A percentile compares a stretch with the other conserved stretches of the same genome.
Conservation (phyloP, 2,888 invertebrate genomes). For the Drosophila rellima region DNA sequence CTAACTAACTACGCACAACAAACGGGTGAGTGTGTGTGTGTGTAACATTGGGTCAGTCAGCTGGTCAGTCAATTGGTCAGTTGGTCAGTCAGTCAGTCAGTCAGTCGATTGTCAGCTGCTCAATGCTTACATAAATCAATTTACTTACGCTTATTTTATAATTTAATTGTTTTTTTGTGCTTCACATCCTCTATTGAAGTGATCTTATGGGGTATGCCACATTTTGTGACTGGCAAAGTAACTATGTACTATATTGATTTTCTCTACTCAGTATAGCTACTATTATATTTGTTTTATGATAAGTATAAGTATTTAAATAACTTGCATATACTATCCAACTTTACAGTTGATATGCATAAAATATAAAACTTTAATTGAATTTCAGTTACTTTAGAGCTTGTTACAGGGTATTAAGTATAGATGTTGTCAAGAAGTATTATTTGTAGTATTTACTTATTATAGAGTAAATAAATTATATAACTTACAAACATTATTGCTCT, state of each 20-base stretch:
- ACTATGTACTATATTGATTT: background rate
- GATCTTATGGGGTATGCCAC: background rate
- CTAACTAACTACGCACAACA: constrained; percentile 46
- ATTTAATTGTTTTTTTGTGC: constrained; percentile 68
- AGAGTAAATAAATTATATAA: too few relatives aligned
- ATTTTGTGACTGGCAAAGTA: background rate
- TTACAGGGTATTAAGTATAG: too few relatives aligned
- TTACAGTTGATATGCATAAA: too few relatives aligned
- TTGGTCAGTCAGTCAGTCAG: constrained; percentile 30
- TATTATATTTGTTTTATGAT: too few relatives aligned
- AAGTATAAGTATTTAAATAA: too few relatives aligned
- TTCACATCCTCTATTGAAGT: constrained; percentile 22
- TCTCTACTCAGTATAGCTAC: too few relatives aligned
- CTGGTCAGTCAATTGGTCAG: constrained; percentile 24
- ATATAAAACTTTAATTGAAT: too few relatives aligned
- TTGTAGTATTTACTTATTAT: too few relatives aligned
- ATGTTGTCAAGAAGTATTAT: background rate
- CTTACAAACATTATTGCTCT: too few relatives aligned
- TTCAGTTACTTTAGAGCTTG: too few relatives aligned
- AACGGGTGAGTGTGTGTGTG: constrained; percentile 20
- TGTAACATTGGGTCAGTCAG: constrained; percentile 34
- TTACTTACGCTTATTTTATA: constrained; percentile 76
- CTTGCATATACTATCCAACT: too few relatives aligned
- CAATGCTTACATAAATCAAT: constrained; percentile 74
- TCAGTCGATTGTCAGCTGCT: constrained; percentile 46